Conservation (phyloP, 2,888 invertebrate species). For the Sphaeridia pumilis region DNA sequence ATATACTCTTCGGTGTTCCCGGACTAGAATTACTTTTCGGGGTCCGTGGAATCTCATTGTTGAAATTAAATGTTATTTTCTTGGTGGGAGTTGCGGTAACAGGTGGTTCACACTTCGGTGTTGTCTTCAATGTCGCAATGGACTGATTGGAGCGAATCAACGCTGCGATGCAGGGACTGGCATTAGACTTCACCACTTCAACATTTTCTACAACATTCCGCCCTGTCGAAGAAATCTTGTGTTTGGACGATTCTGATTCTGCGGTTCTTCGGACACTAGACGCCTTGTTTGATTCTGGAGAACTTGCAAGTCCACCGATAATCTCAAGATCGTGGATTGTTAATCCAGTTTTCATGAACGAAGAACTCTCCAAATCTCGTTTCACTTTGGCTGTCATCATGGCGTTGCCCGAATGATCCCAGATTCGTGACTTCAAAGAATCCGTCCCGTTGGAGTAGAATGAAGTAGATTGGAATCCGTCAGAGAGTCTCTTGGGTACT, state of each 20-base stretch:
- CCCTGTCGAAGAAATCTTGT: too few species aligned
- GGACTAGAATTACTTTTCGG: slow-evolving; percentile 16
- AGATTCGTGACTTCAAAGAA: slow-evolving; percentile 17
- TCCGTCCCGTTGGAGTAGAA: slow-evolving; percentile 12
- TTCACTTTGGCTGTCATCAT: slow-evolving; percentile 30
- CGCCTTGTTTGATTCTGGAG: slow-evolving; percentile 9
- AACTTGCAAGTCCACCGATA: slow-evolving; percentile 10
- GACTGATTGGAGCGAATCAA: slow-evolving; percentile 18
- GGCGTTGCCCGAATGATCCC: slow-evolving; percentile 29
- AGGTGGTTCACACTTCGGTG: not conserved
- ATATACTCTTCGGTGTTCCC: slow-evolving; percentile 28
- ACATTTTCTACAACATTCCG: slow-evolving; percentile 6
- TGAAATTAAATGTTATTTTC: slow-evolving; percentile 30
- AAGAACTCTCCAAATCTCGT: slow-evolving; percentile 22
- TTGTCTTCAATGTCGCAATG: slow-evolving; percentile 9
- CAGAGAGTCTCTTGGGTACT: not conserved
- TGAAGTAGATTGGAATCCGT: slow-evolving; percentile 4
- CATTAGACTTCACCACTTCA: slow-evolving; percentile 19
- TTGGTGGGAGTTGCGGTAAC: slow-evolving; percentile 25
- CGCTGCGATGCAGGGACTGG: slow-evolving; percentile 24
- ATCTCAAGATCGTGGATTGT: slow-evolving; percentile 23
- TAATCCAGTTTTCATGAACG: slow-evolving; percentile 17
- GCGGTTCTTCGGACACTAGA: not conserved
- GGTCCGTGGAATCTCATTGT: slow-evolving; percentile 24
- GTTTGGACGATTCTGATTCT: slow-evolving; percentile 4